phyloP scores from a whole-genome alignment of 1,140 invertebrate genomes.

The Bombyx mori region ASM3026992v2 NC_085123.1:9714501-9715000 shows the following conservation, averaged over 20 bases:
- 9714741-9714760: constrained; percentile 23
- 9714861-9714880: constrained; percentile 24
- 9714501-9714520: constrained; percentile 5
- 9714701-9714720: constrained; percentile 25
- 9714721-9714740: constrained; percentile 12
- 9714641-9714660: not conserved
- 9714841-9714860: constrained; percentile 38
- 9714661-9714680: constrained; percentile 23
- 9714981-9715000: not conserved
- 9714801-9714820: constrained; percentile 34
- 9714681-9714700: constrained; percentile 23
- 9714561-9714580: not conserved
- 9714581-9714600: not conserved
- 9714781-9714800: constrained; percentile 44
- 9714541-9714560: not conserved
- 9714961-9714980: constrained; percentile 17
- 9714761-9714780: constrained; percentile 29
- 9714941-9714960: constrained; percentile 22
- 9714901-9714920: constrained; percentile 14
- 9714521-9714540: not conserved
- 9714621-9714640: not conserved
- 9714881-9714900: constrained; percentile 4
- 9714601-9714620: not conserved
- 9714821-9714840: constrained; percentile 37
- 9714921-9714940: constrained; percentile 17